These are phyloP conservation scores for Microplitis mediator DNA, from an alignment of 1,140 invertebrate species.

Conservation along the genomic window DNA sequence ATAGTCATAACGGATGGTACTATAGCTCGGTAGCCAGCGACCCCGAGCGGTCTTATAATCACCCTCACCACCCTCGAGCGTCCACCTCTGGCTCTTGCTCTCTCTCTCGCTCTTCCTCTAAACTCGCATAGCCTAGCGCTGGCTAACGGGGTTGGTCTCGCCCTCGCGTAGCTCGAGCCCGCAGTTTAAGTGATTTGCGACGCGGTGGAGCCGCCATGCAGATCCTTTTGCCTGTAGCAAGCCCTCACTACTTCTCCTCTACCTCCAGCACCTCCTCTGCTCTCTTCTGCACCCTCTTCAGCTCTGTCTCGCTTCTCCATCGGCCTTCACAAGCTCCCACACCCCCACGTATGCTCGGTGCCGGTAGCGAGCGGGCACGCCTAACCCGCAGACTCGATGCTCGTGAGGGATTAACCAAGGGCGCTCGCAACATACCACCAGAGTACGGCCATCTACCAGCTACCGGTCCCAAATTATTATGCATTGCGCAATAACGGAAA, in stretches of 20 bases:
- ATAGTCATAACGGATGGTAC: slow-evolving; percentile 63
- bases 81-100: slow-evolving; percentile 14
- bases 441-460: not conserved
- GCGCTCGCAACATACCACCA: slow-evolving; percentile 18
- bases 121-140: no score
- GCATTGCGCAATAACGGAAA: slow-evolving; percentile 47
- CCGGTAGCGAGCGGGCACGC: slow-evolving; percentile 37
- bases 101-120: slow-evolving; percentile 30
- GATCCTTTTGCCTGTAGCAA: slow-evolving; percentile 58
- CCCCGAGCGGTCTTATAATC: slow-evolving; percentile 63
- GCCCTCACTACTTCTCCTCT: slow-evolving; percentile 13
- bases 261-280: slow-evolving; percentile 5
- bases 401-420: slow-evolving; percentile 47
- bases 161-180: slow-evolving; percentile 36
- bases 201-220: slow-evolving; percentile 61
- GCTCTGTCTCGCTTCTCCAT: slow-evolving; percentile 22
- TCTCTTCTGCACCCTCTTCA: slow-evolving; percentile 27
- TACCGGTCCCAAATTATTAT: slow-evolving; percentile 42
- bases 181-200: slow-evolving; percentile 64
- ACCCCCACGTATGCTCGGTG: not conserved
- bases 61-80: slow-evolving; percentile 49
- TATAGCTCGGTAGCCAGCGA: slow-evolving; percentile 57
- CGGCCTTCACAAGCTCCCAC: not conserved
- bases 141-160: slow-evolving; percentile 14
- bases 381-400: slow-evolving; percentile 44